phyloP scores from a whole-genome alignment of 2,113 vertebrate genomes.

The Pseudonaja textilis region DNA sequence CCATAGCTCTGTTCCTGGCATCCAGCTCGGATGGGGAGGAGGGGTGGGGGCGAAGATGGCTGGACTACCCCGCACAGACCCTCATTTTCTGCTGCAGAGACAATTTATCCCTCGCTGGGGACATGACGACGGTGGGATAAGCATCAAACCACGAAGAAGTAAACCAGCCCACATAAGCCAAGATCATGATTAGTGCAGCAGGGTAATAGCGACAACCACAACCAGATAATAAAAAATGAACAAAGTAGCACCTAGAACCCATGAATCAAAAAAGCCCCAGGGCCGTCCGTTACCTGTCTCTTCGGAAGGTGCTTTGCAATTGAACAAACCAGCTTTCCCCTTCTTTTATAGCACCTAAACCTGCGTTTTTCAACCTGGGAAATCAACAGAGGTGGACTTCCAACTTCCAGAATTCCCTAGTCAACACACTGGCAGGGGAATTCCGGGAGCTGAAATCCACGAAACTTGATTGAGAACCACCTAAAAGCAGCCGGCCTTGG shows the following conservation, averaged over 20 bases:
- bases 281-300: rapidly evolving
- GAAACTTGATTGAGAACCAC: too few species aligned
- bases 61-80: background rate
- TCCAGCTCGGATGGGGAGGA: rapidly evolving
- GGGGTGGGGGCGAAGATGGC: too few species aligned
- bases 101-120: background rate
- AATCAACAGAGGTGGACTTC: too few species aligned
- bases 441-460: too few species aligned
- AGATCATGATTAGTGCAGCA: background rate
- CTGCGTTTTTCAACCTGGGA: too few species aligned
- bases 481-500: background rate
- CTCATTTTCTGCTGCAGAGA: background rate
- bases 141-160: background rate
- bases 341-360: too few species aligned
- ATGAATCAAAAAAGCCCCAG: background rate
- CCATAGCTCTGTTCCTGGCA: background rate
- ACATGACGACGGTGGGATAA: background rate
- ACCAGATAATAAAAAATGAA: background rate
- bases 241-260: background rate
- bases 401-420: too few species aligned
- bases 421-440: too few species aligned
- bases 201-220: background rate
- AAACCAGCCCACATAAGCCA: background rate
- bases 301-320: too few species aligned
- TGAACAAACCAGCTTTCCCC: too few species aligned